Conservation (phyloP, 2,113 vertebrate species). For the Leucopternis melanops region DNA sequence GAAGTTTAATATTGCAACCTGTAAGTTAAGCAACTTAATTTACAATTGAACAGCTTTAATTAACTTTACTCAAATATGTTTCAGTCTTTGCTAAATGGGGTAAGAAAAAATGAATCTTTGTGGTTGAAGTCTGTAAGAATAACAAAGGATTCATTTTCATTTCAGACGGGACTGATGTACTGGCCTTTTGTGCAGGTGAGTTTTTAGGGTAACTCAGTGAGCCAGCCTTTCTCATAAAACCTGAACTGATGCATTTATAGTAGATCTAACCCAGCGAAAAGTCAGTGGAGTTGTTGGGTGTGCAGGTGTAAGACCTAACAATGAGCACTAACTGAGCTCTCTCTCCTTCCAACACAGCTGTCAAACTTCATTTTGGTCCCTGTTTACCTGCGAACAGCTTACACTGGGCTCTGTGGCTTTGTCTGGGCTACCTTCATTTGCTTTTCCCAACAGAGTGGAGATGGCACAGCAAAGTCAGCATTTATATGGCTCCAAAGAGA, state of each 20-base stretch:
- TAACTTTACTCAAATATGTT: not conserved
- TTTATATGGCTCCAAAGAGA: slow-evolving; percentile 58
- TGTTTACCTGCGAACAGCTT: slow-evolving; percentile 81
- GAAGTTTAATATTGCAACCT: not conserved
- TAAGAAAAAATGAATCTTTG: not conserved
- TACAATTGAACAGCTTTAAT: not conserved
- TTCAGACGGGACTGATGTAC: slow-evolving; percentile 86
- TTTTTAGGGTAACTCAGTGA: not conserved
- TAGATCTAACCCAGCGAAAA: not conserved
- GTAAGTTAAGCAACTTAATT: not conserved
- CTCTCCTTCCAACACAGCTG: slow-evolving; percentile 69
- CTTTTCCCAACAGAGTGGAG: slow-evolving; percentile 83
- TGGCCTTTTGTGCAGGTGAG: slow-evolving; percentile 93
- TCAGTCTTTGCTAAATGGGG: not conserved
- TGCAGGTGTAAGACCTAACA: not conserved
- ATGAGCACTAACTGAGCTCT: not conserved
- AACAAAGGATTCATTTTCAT: slow-evolving; percentile 46
- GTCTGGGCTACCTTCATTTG: slow-evolving; percentile 90
- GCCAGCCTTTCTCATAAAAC: not conserved
- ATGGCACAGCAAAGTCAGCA: slow-evolving; percentile 76
- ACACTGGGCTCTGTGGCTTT: slow-evolving; percentile 87
- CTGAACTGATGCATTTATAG: not conserved
- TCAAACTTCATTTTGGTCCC: slow-evolving; percentile 89
- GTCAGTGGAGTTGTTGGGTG: not conserved
- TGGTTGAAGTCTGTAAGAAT: not conserved